Percentiles rank a stretch among this genome's conserved stretches.
phyloP scores from a whole-genome alignment of 1,140 invertebrate species.

The Drosophila busckii region DNA sequence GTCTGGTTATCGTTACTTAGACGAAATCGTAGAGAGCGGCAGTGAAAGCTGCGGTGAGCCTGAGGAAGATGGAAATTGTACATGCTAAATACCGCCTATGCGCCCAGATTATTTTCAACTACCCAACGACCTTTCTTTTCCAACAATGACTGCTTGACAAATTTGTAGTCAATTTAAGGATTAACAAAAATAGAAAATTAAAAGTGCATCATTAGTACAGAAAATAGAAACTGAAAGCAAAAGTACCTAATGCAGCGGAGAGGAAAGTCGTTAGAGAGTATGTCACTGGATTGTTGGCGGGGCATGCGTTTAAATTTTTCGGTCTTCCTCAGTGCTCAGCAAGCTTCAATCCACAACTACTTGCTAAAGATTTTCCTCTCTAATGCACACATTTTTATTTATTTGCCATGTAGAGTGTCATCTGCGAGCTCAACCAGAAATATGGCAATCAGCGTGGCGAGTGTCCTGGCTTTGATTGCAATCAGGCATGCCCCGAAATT shows the following conservation, averaged over 20 bases:
- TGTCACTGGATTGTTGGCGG: conserved; percentile 14
- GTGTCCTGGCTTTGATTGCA: conserved; percentile 15
- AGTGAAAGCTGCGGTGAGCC: conserved; percentile 23
- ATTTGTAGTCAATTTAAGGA: conserved; percentile 4
- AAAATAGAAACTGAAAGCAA: neutral
- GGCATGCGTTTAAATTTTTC: conserved; percentile 4
- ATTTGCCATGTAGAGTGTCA: conserved; percentile 41
- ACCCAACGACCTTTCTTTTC: neutral
- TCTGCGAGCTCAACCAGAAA: conserved; percentile 46
- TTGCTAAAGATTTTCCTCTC: conserved; percentile 44
- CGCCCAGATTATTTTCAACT: neutral
- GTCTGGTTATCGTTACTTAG: conserved; percentile 61
- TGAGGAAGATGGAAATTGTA: conserved; percentile 36
- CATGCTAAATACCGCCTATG: conserved; percentile 5
- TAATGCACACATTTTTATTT: neutral
- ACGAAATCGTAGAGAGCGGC: conserved; percentile 36
- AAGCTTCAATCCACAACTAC: conserved; percentile 23
- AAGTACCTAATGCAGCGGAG: neutral
- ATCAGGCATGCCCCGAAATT: conserved; percentile 32
- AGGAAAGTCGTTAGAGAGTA: conserved; percentile 41
- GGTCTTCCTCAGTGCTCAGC: conserved; percentile 9
- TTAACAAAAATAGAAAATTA: too few species aligned
- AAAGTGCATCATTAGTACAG: neutral
- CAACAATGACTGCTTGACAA: too few species aligned
- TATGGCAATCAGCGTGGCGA: conserved; percentile 28